Evolutionary conservation across 2,113 vertebrate species (phyloP), one percentile per base, ranked within the genome.

Genomic region (Atlantisia rogersi): DNA sequence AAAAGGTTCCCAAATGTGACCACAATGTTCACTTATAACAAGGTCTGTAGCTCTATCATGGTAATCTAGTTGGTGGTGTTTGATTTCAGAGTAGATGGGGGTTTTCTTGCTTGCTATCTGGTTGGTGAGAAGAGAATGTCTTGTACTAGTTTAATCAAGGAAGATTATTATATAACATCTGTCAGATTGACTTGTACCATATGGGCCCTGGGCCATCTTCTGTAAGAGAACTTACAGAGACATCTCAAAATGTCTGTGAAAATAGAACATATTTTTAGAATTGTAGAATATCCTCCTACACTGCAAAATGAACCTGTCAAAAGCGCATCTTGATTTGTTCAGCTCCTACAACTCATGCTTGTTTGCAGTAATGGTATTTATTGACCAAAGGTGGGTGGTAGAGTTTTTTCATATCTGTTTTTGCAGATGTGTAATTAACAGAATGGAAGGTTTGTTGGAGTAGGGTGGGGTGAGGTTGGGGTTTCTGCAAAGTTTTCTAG

Each of bases 251-350:
- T 93, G 88, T 96, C 94, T 97, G 95, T 88, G 95, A 97, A 97
- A 97, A 97, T 95, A 94, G 79, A 95, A 87, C 8, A 8, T 94
- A 97, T 97, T 94, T 97, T 97, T 97, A 97, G 97, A 97, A 95
- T 96, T 94, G 95, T 95, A 96, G 93, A 97, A 97, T 97, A 94
- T 95, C 95, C 94, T 97, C 96, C 97, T 91, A 97, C 97, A 94
- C 95, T 93, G 89, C 93, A 82, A 96, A 97, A 96, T 70, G 92
- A 97, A 96, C 93, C 97, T 97, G 97, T 97, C 97, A 97, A 97
- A 97, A 97, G 96, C 95, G n/a, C 96, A 97, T 96, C 97, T 94
- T 97, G 95, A 85, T 97, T 97, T 94, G 76, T 94, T 96, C 94
- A 95, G 90, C 82, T 94, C 56, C 88, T 95, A 86, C 89, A 92